These are phyloP conservation scores for Vombatus ursinus DNA, from an alignment of 2,113 vertebrate genomes.

Conservation along the genomic window DNA sequence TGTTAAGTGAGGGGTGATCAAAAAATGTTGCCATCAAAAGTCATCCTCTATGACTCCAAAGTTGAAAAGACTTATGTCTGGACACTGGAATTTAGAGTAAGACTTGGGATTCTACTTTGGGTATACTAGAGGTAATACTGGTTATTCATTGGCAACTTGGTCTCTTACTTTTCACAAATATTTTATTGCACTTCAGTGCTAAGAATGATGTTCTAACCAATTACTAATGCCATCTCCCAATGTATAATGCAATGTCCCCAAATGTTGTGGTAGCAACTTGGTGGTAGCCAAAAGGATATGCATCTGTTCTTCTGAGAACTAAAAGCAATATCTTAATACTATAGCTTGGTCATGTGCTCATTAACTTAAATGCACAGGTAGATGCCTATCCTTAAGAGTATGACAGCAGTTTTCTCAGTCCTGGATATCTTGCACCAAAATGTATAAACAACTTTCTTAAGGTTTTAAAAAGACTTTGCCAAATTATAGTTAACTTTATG, in stretches of 20 bases:
- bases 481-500: neutral
- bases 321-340: neutral
- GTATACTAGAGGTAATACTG: conserved; percentile 58
- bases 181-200: neutral
- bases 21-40: conserved; percentile 28
- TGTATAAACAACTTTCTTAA: neutral
- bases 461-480: neutral
- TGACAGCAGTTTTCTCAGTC: neutral
- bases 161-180: conserved; percentile 19
- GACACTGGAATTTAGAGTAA: conserved; percentile 49
- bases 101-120: conserved; percentile 21
- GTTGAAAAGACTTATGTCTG: conserved; percentile 60
- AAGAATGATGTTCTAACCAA: conserved; percentile 24
- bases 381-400: neutral
- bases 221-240: conserved; percentile 14
- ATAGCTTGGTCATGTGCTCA: neutral
- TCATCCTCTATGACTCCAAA: conserved; percentile 31
- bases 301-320: neutral
- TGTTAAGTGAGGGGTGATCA: neutral
- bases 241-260: neutral
- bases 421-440: neutral
- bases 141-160: conserved; percentile 28
- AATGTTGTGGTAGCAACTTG: neutral
- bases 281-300: neutral
- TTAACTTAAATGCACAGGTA: neutral